A percentile compares a stretch with the other conserved stretches of the same genome.
phyloP scores from a whole-genome alignment of 2,113 vertebrate genomes.

The Gasterosteus nipponicus region DNA sequence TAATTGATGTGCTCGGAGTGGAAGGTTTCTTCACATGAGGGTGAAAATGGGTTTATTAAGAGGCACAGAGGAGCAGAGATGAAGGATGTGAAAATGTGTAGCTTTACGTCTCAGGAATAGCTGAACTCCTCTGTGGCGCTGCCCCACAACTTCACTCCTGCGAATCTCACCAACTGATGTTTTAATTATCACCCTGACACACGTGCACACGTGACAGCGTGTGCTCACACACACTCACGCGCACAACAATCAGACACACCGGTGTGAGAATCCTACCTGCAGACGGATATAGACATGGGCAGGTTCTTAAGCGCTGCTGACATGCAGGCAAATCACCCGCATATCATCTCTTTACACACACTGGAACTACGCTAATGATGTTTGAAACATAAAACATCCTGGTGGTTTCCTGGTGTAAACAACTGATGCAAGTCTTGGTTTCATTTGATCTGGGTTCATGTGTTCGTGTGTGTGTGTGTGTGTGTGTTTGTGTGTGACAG shows the following conservation, averaged over 20 bases:
- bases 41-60: conserved; percentile 67
- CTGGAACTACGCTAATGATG: conserved; percentile 18
- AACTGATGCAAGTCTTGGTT: conserved; percentile 22
- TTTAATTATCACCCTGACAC: conserved; percentile 60
- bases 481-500: conserved; percentile 18
- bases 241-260: conserved; percentile 19
- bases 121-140: conserved; percentile 48
- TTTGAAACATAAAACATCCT: conserved; percentile 28
- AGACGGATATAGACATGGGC: conserved; percentile 2
- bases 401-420: conserved; percentile 21
- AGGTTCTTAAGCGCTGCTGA: not conserved
- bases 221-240: not conserved
- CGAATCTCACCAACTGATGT: conserved; percentile 55
- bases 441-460: conserved; percentile 23
- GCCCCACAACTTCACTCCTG: conserved; percentile 44
- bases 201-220: conserved; percentile 16
- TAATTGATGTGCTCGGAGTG: conserved; percentile 63
- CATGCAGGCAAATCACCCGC: conserved; percentile 7
- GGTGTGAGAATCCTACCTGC: conserved; percentile 2
- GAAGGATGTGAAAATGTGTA: conserved; percentile 56
- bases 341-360: not conserved
- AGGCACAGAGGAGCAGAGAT: conserved; percentile 56
- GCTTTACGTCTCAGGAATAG: conserved; percentile 54
- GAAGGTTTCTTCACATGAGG: conserved; percentile 43
- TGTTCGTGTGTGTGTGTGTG: conserved; percentile 1